Conservation (phyloP, 2,888 invertebrate species). For the Pollenia amentaria region DNA sequence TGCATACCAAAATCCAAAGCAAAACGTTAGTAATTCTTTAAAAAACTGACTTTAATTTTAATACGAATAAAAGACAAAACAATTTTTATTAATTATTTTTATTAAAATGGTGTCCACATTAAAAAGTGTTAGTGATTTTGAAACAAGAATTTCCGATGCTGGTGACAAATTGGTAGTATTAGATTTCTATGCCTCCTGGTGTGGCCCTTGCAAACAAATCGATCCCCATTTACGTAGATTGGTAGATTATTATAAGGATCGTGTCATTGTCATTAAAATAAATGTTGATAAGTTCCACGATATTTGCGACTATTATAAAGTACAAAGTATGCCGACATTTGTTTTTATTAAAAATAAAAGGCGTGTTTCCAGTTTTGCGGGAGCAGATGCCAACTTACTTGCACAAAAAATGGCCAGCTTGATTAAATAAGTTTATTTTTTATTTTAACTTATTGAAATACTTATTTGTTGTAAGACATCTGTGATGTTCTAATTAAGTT, state of each 20-base stretch:
- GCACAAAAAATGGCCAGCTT: slow-evolving; percentile 76
- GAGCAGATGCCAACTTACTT: slow-evolving; percentile 78
- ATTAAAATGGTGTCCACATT: slow-evolving; percentile 81
- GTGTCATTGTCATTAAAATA: slow-evolving; percentile 72
- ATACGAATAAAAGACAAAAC: neutral
- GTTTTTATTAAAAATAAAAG: slow-evolving; percentile 77
- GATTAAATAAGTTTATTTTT: slow-evolving; percentile 72
- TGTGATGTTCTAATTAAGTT: slow-evolving; percentile 41
- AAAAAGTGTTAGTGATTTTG: slow-evolving; percentile 86
- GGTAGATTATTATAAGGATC: slow-evolving; percentile 63
- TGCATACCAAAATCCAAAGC: neutral
- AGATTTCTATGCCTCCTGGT: slow-evolving; percentile 89
- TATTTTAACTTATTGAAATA: neutral
- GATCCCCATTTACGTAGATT: slow-evolving; percentile 68
- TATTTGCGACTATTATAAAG: slow-evolving; percentile 72
- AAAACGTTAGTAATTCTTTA: neutral
- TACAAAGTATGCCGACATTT: slow-evolving; percentile 77
- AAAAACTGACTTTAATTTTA: neutral
- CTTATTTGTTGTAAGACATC: slow-evolving; percentile 2
- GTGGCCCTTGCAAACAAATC: slow-evolving; percentile 75
- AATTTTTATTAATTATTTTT: neutral
- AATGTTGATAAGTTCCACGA: slow-evolving; percentile 75
- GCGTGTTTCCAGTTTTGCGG: slow-evolving; percentile 75
- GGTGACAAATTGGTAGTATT: slow-evolving; percentile 92
- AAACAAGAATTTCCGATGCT: slow-evolving; percentile 88